Conservation (phyloP, 2,113 vertebrate genomes). For the Eolophus roseicapilla region DNA sequence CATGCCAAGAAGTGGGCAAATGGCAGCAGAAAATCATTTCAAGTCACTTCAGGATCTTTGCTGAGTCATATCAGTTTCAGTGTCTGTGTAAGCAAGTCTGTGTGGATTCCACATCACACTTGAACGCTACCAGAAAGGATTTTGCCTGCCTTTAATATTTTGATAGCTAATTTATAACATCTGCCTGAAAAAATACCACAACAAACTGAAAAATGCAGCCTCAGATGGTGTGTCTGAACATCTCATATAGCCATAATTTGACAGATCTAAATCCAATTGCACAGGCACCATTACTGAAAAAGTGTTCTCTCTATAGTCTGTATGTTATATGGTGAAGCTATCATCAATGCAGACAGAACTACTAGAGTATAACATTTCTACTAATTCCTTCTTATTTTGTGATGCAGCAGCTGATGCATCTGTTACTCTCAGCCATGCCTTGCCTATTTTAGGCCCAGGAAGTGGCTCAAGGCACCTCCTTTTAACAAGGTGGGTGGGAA, state of each 20-base stretch:
- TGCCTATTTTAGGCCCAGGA: not conserved
- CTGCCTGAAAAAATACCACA: slow-evolving; percentile 52
- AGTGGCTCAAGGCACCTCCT: not conserved
- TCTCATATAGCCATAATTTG: not conserved
- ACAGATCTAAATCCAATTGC: slow-evolving; percentile 49
- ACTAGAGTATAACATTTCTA: not conserved
- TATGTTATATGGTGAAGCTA: not conserved
- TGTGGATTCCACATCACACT: slow-evolving; percentile 50
- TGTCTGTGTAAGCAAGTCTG: slow-evolving; percentile 26
- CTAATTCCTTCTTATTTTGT: not conserved
- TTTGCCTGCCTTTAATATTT: slow-evolving; percentile 63
- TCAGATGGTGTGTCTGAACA: slow-evolving; percentile 47
- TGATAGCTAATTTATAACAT: slow-evolving; percentile 65
- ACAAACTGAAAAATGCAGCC: slow-evolving; percentile 49
- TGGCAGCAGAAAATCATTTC: slow-evolving; percentile 31
- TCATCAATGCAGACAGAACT: not conserved
- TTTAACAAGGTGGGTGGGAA: not conserved
- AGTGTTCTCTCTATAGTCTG: not conserved
- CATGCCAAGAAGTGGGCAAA: slow-evolving; percentile 47
- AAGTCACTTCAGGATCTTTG: slow-evolving; percentile 38
- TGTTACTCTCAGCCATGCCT: not conserved
- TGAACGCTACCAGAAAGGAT: slow-evolving; percentile 8
- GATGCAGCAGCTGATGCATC: not conserved
- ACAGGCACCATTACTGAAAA: not conserved
- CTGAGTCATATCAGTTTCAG: slow-evolving; percentile 59